Base-by-base conservation (phyloP, 2,888 invertebrate species). In the Endomychus coccineus region DNA sequence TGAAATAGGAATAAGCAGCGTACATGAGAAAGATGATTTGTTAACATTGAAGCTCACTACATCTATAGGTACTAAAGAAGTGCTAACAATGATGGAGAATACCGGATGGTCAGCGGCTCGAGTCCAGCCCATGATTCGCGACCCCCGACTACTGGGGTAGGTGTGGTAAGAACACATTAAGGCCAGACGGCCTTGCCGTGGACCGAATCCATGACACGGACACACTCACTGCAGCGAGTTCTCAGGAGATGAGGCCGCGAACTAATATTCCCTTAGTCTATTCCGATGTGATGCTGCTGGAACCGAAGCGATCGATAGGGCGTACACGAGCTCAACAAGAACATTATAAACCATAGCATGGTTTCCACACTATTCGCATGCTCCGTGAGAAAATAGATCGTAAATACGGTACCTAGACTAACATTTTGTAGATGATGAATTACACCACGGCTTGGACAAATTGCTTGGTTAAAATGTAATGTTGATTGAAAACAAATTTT, bases 91-190 rank as follows among this genome's bases (percentile, higher is more conserved):
- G 50, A 51, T 52, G 43, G 50, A 49, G 32, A 36, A 52, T 58
- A 58, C 56, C 54, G 56, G 55, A 50, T 55, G 55, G 46, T 60
- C 57, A n/a, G n/a, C n/a, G 53, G 53, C 54, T 41, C 50, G 52
- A 50, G 57, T 61, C 61, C 61, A 61, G 50, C 61, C 62, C 56
- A 62, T 61, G 39, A 55, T 58, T 51, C 60, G 57, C 48, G 58
- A 51, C 44, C 64, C 62, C 49, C 61, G 49, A 53, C 57, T 61
- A 52, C 59, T 64, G 46, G 66, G 66, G 55, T 66, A 66, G 48
- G 66, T 66, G 56, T 66, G 62, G 59, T 66, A 66, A 50, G 63
- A 59, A 52, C 62, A 62, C 65, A 65, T 65, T 23, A 34, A 27
- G 30, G 17, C 33, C 24, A 27, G 10, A 7, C 34, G 30, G 49